These are phyloP conservation scores for Oreocharis arfaki DNA, from an alignment of 2,113 vertebrate species.

Conservation along the genomic window DNA sequence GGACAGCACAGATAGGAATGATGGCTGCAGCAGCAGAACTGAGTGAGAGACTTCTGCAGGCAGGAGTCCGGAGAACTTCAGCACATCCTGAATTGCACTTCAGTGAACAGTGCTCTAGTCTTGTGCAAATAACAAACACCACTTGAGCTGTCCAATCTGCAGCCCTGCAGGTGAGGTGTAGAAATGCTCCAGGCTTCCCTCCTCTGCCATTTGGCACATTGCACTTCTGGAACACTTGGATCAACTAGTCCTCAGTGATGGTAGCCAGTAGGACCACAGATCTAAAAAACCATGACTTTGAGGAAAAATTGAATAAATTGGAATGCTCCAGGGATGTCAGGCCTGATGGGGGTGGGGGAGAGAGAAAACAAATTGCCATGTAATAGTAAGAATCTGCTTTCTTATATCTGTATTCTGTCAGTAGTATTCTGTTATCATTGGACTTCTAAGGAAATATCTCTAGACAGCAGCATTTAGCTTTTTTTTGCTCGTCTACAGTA, in stretches of 20 bases:
- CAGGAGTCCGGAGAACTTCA: not conserved
- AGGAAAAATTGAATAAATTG: not conserved
- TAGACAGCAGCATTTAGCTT: constrained; percentile 37
- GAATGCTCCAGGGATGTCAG: not conserved
- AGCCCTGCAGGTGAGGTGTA: not conserved
- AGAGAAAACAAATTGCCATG: not conserved
- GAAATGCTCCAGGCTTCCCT: not conserved
- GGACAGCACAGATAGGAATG: not conserved
- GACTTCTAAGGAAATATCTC: constrained; percentile 22
- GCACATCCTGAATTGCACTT: not conserved
- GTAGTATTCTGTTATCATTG: constrained; percentile 16
- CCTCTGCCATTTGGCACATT: not conserved
- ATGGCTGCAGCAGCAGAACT: not conserved
- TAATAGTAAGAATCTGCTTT: not conserved
- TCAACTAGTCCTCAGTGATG: not conserved
- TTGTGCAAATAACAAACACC: not conserved
- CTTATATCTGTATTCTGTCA: constrained; percentile 9
- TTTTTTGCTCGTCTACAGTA: not conserved
- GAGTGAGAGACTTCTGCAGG: not conserved
- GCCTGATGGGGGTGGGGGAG: not conserved
- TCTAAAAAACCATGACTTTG: not conserved
- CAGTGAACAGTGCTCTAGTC: not conserved
- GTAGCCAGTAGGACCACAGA: not conserved
- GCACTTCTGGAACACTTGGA: not conserved
- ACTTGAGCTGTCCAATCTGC: not conserved